Base-by-base conservation (phyloP, 2,797 vertebrate genomes). In the Gambelia wislizenii region DNA sequence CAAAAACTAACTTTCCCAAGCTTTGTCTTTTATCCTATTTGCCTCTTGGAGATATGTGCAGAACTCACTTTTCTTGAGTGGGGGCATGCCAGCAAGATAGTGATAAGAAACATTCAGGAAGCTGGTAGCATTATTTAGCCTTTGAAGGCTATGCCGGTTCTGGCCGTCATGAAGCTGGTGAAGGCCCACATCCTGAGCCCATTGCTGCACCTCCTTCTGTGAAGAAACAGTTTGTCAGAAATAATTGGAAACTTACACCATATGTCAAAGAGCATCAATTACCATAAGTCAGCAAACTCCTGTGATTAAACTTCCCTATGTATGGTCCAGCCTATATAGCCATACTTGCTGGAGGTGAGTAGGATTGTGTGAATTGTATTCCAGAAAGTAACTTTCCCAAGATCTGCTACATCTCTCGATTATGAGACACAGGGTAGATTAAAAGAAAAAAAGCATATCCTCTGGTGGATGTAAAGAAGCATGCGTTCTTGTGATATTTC, bases 61-160 rank as follows among this genome's bases (percentile, higher is more conserved):
- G 10, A 72, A 95, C 97, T 97, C 93, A 97, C 97, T 97, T 92
- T 95, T 97, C 52, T 0, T 56, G 14, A 75, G n/a, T 4, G 92
- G 25, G 0, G 2, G 84, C 10, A 56, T 79, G 86, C 97, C 97
- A 61, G 93, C 94, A 0, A 97, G 92, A 78, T 94, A 83, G 6
- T 49, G 86, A 89, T 95, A 96, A 85, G 95, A 94, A 89, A 95
- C 0, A 0, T 91, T 94, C 89, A 56, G 80, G n/a, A 89, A 78
- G 0, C 14, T 83, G 12, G 92, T 91, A 75, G 83, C 13, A 59
- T 91, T 59, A 2, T 77, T 89, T 0, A 16, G 82, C 36, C 91
- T 91, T 87, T 81, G 84, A 70, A 96, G 93, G 85, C 78, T 87
- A 36, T 33, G 44, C 42, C 49, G 6, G 12, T 72, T 89, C 83